Conservation (phyloP, 2,797 vertebrate species). For the Pipistrellus pygmaeus region DNA sequence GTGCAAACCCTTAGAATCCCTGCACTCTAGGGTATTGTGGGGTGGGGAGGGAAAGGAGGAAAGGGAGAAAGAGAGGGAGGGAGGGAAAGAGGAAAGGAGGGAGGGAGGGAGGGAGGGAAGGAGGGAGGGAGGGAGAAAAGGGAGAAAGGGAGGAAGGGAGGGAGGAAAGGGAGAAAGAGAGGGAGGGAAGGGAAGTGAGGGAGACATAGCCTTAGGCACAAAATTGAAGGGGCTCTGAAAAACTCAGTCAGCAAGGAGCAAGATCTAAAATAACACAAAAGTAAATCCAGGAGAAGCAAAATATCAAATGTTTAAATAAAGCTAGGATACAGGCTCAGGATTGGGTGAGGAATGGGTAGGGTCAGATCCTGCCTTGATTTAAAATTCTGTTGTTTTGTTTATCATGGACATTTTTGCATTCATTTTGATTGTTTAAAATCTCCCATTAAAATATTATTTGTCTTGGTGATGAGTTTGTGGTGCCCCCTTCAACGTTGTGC, state of each 20-base stretch:
- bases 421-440: background rate
- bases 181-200: too few relatives aligned
- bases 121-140: too few relatives aligned
- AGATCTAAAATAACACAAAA: background rate
- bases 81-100: too few relatives aligned
- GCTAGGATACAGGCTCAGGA: background rate
- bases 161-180: too few relatives aligned
- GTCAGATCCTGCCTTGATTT: background rate
- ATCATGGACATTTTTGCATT: background rate
- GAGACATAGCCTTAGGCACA: background rate
- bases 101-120: too few relatives aligned
- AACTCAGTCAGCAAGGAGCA: background rate
- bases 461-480: background rate
- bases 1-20: background rate
- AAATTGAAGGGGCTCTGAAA: background rate
- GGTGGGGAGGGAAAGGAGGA: too few relatives aligned
- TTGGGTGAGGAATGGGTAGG: background rate
- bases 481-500: fast-evolving
- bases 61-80: too few relatives aligned
- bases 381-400: background rate
- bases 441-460: background rate
- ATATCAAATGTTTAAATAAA: background rate
- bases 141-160: too few relatives aligned
- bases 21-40: too few relatives aligned
- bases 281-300: background rate